Conservation (phyloP, 2,797 vertebrate species). For the Sorex maritimensis region DNA sequence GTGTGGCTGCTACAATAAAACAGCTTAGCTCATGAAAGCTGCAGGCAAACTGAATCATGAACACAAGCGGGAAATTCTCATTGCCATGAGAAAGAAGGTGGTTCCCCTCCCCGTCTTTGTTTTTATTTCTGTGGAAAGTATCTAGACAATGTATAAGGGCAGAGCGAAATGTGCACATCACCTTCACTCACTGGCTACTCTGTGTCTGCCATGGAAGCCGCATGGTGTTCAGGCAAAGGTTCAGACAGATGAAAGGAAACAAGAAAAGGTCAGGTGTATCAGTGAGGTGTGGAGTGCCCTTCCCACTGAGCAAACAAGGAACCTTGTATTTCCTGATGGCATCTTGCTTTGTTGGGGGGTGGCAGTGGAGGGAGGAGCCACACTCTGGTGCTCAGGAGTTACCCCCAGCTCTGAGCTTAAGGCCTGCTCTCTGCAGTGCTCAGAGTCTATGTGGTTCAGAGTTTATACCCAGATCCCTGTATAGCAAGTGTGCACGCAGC, state of each 20-base stretch:
- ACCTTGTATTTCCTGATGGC: neutral
- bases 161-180: neutral
- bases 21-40: neutral
- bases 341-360: neutral
- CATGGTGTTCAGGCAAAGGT: neutral
- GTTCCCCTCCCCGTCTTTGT: neutral
- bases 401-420: no score
- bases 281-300: neutral
- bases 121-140: conserved; percentile 21
- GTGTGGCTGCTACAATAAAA: neutral
- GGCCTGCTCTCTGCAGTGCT: no score
- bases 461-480: no score
- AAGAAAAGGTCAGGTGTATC: neutral
- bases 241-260: neutral
- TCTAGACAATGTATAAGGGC: neutral
- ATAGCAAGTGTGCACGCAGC: no score
- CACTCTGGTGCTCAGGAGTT: no score
- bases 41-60: neutral
- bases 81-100: neutral
- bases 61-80: neutral
- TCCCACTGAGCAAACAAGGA: neutral
- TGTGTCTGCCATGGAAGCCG: neutral
- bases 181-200: neutral
- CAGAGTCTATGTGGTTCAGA: no score
- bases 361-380: no score